phyloP scores from a whole-genome alignment of 2,888 invertebrate genomes.

The Drosophila hamatofila region DNA sequence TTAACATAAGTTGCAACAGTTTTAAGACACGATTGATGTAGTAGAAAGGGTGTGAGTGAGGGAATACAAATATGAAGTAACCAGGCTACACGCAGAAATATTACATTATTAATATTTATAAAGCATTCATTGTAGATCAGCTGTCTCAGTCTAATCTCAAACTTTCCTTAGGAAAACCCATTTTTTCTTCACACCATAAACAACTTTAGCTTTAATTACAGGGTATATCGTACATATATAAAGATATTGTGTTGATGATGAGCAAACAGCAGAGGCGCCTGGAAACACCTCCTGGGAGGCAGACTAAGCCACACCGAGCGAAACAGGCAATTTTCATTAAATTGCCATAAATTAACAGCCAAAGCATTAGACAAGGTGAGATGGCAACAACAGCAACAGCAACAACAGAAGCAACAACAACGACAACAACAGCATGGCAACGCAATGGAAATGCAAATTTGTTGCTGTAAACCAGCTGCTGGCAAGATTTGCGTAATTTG shows the following conservation, averaged over 20 bases:
- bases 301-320: slow-evolving; percentile 13
- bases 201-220: not conserved
- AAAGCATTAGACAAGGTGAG: slow-evolving; percentile 69
- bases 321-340: slow-evolving; percentile 66
- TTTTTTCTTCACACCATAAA: not conserved
- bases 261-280: slow-evolving; percentile 48
- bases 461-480: slow-evolving; percentile 55
- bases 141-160: not conserved
- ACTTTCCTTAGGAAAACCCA: not conserved
- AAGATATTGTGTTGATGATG: slow-evolving; percentile 38
- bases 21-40: not conserved
- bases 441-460: slow-evolving; percentile 61
- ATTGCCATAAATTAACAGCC: slow-evolving; percentile 73
- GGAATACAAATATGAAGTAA: not conserved
- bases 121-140: slow-evolving; percentile 2
- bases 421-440: slow-evolving; percentile 26
- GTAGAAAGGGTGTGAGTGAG: too few relatives aligned
- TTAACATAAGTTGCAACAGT: not conserved
- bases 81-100: not conserved
- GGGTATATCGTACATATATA: slow-evolving; percentile 6
- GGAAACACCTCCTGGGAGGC: slow-evolving; percentile 46
- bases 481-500: slow-evolving; percentile 76
- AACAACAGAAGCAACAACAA: slow-evolving; percentile 36
- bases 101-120: not conserved
- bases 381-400: slow-evolving; percentile 38